Conservation (phyloP, 2,113 vertebrate species). For the Ranitomeya imitator region DNA sequence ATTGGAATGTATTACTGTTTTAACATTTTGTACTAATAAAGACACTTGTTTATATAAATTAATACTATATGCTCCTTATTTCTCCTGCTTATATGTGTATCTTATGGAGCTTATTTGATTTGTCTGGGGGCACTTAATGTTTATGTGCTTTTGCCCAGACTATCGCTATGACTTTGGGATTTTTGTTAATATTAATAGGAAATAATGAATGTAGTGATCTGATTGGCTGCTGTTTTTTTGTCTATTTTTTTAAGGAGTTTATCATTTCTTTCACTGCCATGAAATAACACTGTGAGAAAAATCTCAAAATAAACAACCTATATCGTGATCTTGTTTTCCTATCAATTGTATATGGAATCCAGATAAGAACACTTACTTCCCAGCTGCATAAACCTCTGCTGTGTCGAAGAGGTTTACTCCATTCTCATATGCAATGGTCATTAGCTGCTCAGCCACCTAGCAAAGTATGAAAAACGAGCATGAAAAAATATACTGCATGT, state of each 20-base stretch:
- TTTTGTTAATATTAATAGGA: too few relatives aligned
- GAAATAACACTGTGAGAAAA: neutral
- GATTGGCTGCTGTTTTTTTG: neutral
- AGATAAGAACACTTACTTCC: constrained; percentile 77
- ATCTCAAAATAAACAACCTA: neutral
- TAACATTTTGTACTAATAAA: too few relatives aligned
- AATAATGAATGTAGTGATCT: neutral
- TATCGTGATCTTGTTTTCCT: neutral
- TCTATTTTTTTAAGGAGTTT: too few relatives aligned
- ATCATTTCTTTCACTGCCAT: too few relatives aligned
- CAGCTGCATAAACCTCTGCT: constrained; percentile 93
- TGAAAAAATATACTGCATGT: neutral
- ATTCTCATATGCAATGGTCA: constrained; percentile 95
- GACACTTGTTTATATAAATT: too few relatives aligned
- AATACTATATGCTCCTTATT: too few relatives aligned
- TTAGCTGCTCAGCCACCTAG: constrained; percentile 93
- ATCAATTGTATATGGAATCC: neutral
- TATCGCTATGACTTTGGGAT: too few relatives aligned
- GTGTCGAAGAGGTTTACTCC: constrained; percentile 98
- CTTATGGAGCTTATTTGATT: too few relatives aligned
- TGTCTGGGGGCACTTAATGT: too few relatives aligned
- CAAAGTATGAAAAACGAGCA: neutral
- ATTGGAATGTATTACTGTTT: too few relatives aligned
- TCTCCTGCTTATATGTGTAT: too few relatives aligned
- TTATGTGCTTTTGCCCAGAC: too few relatives aligned